A percentile compares a stretch with the other conserved stretches of the same genome.
Evolutionary conservation across 2,888 invertebrate species (phyloP).

Genomic region (Pheosia tremula): DNA sequence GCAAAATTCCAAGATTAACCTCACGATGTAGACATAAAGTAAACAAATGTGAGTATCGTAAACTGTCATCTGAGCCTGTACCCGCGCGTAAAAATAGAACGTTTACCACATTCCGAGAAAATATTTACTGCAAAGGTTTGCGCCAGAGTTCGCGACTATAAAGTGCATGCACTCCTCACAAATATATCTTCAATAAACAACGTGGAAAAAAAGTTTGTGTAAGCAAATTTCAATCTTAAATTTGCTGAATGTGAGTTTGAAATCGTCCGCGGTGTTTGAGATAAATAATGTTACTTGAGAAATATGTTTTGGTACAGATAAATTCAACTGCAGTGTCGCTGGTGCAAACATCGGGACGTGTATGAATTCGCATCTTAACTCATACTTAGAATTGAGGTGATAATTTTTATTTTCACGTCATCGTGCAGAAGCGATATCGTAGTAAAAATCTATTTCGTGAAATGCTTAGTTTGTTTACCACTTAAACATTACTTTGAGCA

Average conservation of each 20-base stretch:
- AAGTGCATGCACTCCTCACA: constrained; percentile 57
- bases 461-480: too few relatives aligned
- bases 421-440: too few relatives aligned
- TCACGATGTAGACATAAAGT: not conserved
- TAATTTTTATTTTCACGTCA: not conserved
- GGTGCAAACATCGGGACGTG: constrained; percentile 57
- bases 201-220: constrained; percentile 12
- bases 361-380: constrained; percentile 48
- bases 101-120: constrained; percentile 43
- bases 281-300: constrained; percentile 54
- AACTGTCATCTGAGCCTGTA: constrained; percentile 11
- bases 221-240: constrained; percentile 37
- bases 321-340: constrained; percentile 57
- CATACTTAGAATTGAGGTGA: constrained; percentile 18
- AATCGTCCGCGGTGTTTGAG: constrained; percentile 31
- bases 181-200: constrained; percentile 72
- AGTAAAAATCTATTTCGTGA: too few relatives aligned
- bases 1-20: too few relatives aligned
- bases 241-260: constrained; percentile 28
- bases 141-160: constrained; percentile 51
- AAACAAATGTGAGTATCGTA: constrained; percentile 1
- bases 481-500: too few relatives aligned
- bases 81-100: not conserved
- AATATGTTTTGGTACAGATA: constrained; percentile 54
- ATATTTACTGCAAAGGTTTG: constrained; percentile 67